These are phyloP conservation scores for Phylloscopus trochilus DNA, from an alignment of 2,113 vertebrate species.

Conservation along the genomic window DNA sequence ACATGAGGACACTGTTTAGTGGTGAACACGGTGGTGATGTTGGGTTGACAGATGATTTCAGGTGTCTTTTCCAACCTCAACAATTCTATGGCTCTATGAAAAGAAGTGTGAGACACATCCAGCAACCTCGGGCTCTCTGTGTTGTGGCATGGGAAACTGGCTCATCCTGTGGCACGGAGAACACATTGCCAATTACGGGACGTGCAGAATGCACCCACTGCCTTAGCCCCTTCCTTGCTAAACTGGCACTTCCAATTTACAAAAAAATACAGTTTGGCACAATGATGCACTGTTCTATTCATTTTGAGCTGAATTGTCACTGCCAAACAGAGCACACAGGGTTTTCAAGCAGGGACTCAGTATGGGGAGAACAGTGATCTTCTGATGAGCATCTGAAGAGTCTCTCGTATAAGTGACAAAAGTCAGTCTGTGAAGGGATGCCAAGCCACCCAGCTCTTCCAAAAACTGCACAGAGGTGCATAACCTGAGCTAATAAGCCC, in stretches of 20 bases:
- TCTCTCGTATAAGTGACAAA: background rate
- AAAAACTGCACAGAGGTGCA: background rate
- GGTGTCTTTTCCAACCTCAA: background rate
- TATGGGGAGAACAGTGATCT: background rate
- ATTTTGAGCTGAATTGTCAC: background rate
- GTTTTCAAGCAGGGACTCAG: background rate
- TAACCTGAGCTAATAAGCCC: background rate
- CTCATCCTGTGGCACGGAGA: background rate
- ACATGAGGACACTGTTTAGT: background rate
- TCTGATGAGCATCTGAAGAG: background rate
- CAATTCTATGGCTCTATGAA: accelerated
- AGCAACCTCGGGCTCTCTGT: background rate
- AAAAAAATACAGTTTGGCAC: background rate
- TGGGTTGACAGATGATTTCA: background rate
- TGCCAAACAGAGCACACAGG: accelerated
- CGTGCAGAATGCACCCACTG: background rate
- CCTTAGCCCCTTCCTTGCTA: background rate
- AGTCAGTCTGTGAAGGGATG: background rate
- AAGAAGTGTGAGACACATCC: background rate
- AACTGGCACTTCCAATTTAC: background rate
- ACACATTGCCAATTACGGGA: accelerated
- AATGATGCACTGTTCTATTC: accelerated
- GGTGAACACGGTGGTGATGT: accelerated
- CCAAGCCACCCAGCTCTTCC: background rate
- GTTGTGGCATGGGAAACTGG: background rate